These are phyloP conservation scores for Metridium senile DNA, from an alignment of 92 coral and sea anemone genomes.

Conservation along the genomic window DNA sequence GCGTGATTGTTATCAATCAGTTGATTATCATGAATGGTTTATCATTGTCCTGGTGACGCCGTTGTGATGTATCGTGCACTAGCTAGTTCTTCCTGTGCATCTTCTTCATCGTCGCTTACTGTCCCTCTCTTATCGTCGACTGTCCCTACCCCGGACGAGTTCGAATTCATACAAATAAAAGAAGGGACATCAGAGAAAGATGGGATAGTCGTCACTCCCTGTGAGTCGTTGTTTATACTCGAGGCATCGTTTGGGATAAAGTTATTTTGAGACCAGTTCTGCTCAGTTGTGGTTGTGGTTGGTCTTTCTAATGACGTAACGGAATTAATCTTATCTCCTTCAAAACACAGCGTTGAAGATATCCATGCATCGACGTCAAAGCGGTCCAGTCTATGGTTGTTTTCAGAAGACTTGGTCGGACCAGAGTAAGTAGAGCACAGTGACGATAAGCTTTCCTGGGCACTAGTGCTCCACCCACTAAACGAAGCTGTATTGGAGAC, in stretches of 20 bases:
- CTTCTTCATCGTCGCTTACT: no score
- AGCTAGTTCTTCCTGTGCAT: no score
- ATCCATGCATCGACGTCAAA: slow-evolving; percentile 1
- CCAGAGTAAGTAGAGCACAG: neutral
- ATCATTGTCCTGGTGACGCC: no score
- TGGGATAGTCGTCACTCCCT: no score
- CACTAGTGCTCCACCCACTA: slow-evolving; percentile 1
- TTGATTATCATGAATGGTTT: no score
- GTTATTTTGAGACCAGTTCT: neutral
- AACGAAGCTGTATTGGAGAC: neutral
- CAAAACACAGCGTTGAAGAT: neutral
- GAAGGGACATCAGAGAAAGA: no score
- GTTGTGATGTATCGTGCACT: no score
- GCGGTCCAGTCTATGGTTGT: neutral
- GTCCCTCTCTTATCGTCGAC: no score
- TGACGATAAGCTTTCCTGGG: neutral
- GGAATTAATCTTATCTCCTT: neutral
- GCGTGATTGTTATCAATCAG: no score
- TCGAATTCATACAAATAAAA: neutral
- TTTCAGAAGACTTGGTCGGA: neutral
- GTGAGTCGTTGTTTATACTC: no score
- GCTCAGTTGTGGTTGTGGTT: neutral
- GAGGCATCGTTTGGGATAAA: no score
- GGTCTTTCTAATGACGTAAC: neutral
- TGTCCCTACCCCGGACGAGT: neutral